A percentile compares a stretch with the other conserved stretches of the same genome.
Evolutionary conservation across 2,113 vertebrate genomes (phyloP).

Genomic region (Sceloporus undulatus): DNA sequence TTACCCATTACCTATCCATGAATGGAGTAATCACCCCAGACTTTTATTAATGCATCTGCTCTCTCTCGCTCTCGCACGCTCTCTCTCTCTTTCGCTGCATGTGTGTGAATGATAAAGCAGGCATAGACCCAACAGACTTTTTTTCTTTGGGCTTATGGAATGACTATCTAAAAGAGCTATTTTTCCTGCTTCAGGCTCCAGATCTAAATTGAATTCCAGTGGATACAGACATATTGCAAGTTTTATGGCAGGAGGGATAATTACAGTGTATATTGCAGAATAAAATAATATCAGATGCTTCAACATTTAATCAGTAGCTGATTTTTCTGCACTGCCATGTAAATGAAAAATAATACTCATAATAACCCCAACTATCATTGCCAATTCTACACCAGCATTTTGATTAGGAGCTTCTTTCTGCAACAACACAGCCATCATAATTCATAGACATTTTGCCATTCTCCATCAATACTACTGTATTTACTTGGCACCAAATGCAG

Average conservation of each 20-base stretch:
- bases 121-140: accelerated
- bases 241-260: constrained; percentile 12
- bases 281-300: constrained; percentile 30
- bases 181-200: background rate
- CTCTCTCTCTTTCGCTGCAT: background rate
- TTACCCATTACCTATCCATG: background rate
- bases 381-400: background rate
- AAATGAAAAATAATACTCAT: constrained; percentile 11
- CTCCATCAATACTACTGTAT: background rate
- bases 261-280: background rate
- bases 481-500: background rate
- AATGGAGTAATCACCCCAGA: background rate
- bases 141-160: accelerated
- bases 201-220: background rate
- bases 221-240: background rate
- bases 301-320: constrained; percentile 30
- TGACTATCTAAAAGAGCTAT: accelerated
- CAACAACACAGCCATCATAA: background rate
- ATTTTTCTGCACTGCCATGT: constrained; percentile 22
- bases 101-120: background rate
- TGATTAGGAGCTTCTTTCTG: constrained; percentile 5
- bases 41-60: background rate
- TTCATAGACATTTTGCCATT: background rate
- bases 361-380: background rate
- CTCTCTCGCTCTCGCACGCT: too few species aligned